A percentile compares a stretch with the other conserved stretches of the same genome.
Evolutionary conservation across 2,888 invertebrate species (phyloP).

Genomic region (Clunio marinus): DNA sequence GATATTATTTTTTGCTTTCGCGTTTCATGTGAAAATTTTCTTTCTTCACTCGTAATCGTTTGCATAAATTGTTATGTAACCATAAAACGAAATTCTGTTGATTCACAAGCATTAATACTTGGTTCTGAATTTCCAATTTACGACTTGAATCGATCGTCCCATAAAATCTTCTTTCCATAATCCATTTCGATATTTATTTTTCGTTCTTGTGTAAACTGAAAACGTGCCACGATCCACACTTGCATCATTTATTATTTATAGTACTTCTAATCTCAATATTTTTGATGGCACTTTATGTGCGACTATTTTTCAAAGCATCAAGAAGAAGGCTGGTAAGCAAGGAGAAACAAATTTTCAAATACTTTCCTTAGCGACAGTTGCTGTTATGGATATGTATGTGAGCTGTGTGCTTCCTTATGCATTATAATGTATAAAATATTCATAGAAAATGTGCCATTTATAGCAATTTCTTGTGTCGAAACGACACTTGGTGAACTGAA

Average conservation of each 20-base stretch:
- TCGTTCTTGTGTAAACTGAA: neutral
- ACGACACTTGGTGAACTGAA: neutral
- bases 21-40: conserved; percentile 4
- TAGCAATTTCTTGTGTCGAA: conserved; percentile 25
- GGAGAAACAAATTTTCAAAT: neutral
- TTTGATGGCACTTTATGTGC: conserved; percentile 38
- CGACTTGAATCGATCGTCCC: neutral
- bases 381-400: conserved; percentile 7
- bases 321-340: too few relatives aligned
- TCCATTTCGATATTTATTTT: conserved; percentile 13
- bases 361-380: neutral
- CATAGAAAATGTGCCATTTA: conserved; percentile 39
- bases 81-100: neutral
- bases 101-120: neutral
- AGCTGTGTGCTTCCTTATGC: conserved; percentile 1
- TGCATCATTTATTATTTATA: conserved; percentile 39
- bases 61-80: conserved; percentile 10
- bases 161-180: neutral
- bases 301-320: conserved; percentile 36
- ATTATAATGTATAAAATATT: conserved; percentile 39
- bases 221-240: conserved; percentile 21
- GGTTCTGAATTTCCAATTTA: conserved; percentile 8
- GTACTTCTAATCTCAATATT: conserved; percentile 36
- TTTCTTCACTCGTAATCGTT: neutral
- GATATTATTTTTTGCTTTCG: too few relatives aligned